Evolutionary conservation across 2,888 invertebrate species (phyloP).

Genomic region (Cotesia congregata): DNA sequence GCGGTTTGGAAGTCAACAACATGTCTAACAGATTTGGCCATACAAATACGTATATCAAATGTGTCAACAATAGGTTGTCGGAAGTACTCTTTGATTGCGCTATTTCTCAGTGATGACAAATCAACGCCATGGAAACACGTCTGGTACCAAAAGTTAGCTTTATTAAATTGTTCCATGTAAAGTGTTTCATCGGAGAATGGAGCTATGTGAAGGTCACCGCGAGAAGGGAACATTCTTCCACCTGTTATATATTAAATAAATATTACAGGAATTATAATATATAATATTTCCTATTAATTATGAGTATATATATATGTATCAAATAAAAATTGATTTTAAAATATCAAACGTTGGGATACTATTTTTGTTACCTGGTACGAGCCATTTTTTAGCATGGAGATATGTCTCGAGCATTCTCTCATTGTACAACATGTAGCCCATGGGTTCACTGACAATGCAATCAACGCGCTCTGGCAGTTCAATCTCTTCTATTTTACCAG

Average conservation of each 20-base stretch:
- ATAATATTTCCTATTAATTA: not conserved
- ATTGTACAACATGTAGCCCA: conserved; percentile 99
- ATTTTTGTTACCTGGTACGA: conserved; percentile 79
- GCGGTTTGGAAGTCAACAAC: conserved; percentile 94
- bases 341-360: not conserved
- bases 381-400: conserved; percentile 98
- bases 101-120: conserved; percentile 89
- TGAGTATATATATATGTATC: not conserved
- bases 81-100: conserved; percentile 97
- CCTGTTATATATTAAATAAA: conserved; percentile 59
- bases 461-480: conserved; percentile 95
- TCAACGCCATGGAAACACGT: conserved; percentile 98
- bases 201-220: conserved; percentile 96
- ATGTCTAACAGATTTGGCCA: conserved; percentile 93
- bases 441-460: conserved; percentile 98
- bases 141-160: conserved; percentile 99
- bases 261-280: not conserved
- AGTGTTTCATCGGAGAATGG: conserved; percentile 98
- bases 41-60: conserved; percentile 97
- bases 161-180: conserved; percentile 98
- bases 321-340: not conserved
- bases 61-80: conserved; percentile 98
- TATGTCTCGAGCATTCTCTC: conserved; percentile 99
- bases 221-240: conserved; percentile 97
- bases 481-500: conserved; percentile 99